A percentile compares a stretch with the other conserved stretches of the same genome.
phyloP scores from a whole-genome alignment of 2,797 vertebrate species.

The Acipenser oxyrinchus region DNA sequence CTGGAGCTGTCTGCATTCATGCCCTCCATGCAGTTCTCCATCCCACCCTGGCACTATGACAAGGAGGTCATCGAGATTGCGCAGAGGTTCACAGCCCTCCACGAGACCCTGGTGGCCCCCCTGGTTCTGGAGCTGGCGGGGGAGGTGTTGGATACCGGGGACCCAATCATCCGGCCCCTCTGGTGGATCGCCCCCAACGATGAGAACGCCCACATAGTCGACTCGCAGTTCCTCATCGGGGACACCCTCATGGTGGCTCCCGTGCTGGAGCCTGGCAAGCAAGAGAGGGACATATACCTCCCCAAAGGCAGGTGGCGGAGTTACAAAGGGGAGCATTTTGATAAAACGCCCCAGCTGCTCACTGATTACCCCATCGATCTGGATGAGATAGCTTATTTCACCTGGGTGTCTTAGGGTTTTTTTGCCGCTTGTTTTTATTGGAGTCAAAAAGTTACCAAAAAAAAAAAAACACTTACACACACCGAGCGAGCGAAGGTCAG shows the following conservation, averaged over 20 bases:
- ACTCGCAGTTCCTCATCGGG: constrained; percentile 94
- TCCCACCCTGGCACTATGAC: constrained; percentile 89
- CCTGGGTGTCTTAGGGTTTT: constrained; percentile 50
- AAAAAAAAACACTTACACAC: too few relatives aligned
- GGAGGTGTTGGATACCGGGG: constrained; percentile 77
- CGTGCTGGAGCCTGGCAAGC: constrained; percentile 84
- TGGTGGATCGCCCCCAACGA: constrained; percentile 94
- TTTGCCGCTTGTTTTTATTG: too few relatives aligned
- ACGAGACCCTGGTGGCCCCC: constrained; percentile 81
- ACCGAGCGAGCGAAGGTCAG: too few relatives aligned
- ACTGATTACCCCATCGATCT: constrained; percentile 84
- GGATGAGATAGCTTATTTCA: constrained; percentile 87
- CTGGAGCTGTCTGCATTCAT: constrained; percentile 91
- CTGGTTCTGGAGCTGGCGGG: constrained; percentile 81
- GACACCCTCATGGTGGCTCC: constrained; percentile 93
- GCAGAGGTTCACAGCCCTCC: constrained; percentile 74
- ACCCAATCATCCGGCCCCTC: constrained; percentile 91
- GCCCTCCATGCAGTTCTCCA: constrained; percentile 95
- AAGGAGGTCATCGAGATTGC: constrained; percentile 85
- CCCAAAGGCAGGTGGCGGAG: constrained; percentile 84
- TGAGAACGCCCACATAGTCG: constrained; percentile 76
- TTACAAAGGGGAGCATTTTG: constrained; percentile 86
- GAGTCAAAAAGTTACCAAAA: too few relatives aligned
- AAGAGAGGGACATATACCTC: constrained; percentile 88
- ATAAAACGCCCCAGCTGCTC: constrained; percentile 78